Evolutionary conservation across 2,888 invertebrate species (phyloP).

Genomic region (Meliscaeva auricollis): DNA sequence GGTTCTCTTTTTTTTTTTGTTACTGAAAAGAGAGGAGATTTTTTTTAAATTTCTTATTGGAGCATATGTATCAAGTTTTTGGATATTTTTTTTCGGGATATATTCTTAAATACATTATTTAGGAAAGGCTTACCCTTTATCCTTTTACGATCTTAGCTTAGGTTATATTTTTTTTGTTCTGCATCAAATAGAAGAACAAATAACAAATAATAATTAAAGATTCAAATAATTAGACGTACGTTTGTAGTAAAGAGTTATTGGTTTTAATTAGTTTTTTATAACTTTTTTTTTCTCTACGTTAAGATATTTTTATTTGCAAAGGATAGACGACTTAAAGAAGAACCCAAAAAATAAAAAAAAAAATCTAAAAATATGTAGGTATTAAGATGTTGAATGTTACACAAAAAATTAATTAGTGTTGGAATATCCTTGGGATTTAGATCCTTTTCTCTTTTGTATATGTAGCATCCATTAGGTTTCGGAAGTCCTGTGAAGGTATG

Average conservation of each 20-base stretch:
- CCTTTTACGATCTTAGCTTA: too few species aligned
- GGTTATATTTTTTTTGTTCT: not conserved
- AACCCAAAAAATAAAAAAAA: not conserved
- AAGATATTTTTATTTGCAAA: not conserved
- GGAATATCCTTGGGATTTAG: slow-evolving; percentile 42
- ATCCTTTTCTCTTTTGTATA: slow-evolving; percentile 5
- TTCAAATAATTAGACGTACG: slow-evolving; percentile 39
- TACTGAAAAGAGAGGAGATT: slow-evolving; percentile 11
- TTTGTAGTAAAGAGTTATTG: slow-evolving; percentile 30
- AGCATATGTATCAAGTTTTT: not conserved
- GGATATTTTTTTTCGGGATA: not conserved
- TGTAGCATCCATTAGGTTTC: slow-evolving; percentile 2
- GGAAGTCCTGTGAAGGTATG: slow-evolving; percentile 27
- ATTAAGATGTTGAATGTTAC: slow-evolving; percentile 41
- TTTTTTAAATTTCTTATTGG: not conserved
- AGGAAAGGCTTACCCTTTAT: not conserved
- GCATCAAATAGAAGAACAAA: slow-evolving; percentile 2
- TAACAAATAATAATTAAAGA: slow-evolving; percentile 15
- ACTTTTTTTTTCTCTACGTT: slow-evolving; percentile 8
- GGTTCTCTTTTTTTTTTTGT: slow-evolving; percentile 21
- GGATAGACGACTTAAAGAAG: slow-evolving; percentile 8
- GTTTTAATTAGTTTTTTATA: slow-evolving; percentile 51
- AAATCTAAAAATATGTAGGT: not conserved
- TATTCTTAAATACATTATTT: slow-evolving; percentile 5
- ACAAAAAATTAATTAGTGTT: slow-evolving; percentile 48